Base-by-base conservation (phyloP, 2,888 invertebrate genomes). In the Nomada fucata region DNA sequence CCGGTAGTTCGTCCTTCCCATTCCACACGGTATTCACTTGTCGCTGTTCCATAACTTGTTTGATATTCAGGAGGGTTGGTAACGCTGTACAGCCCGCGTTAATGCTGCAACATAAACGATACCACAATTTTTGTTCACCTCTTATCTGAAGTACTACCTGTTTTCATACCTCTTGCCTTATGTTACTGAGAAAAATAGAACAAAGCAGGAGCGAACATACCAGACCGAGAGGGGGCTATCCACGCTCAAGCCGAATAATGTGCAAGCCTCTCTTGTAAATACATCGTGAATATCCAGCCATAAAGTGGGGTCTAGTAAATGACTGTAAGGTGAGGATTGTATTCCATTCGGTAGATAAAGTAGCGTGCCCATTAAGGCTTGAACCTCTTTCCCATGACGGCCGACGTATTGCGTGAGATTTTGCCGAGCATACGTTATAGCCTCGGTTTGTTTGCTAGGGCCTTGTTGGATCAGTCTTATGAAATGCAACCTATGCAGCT, bases 1-100 rank as follows among this genome's bases (percentile, higher is more conserved):
- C 97, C 4, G 99, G 99, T 91, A 99, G 95, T 95, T 99, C 99
- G 93, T 99, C 99, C 92, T 97, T 96, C 91, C 97, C 97, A 90
- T 96, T 97, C 99, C 99, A 99, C 90, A 99, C 98, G 72, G 97
- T 97, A 70, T 97, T 96, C 63, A 99, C 99, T 94, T 97, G 97
- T 87, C 97, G 94, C 78, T 97, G 97, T 93, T 96, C 96, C 97
- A 98, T 98, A 0, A 97, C 97, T 94, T 98, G 97, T 92, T 97
- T 97, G 86, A 99, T 98, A 94, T 98, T 99, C 81, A 99, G 95
- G 80, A 99, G 95, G 59, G 99, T 98, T 23, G 99, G 99, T 89
- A 99, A 95, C 64, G 99, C 99, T 50, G 97, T 96, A 91, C 98
- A 98, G 64, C 99, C 99, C 42, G 99, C 98, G 92, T 97, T 96